A percentile compares a stretch with the other conserved stretches of the same genome.
phyloP scores from a whole-genome alignment of 2,797 vertebrate genomes.

The Gobio occitaniae region DNA sequence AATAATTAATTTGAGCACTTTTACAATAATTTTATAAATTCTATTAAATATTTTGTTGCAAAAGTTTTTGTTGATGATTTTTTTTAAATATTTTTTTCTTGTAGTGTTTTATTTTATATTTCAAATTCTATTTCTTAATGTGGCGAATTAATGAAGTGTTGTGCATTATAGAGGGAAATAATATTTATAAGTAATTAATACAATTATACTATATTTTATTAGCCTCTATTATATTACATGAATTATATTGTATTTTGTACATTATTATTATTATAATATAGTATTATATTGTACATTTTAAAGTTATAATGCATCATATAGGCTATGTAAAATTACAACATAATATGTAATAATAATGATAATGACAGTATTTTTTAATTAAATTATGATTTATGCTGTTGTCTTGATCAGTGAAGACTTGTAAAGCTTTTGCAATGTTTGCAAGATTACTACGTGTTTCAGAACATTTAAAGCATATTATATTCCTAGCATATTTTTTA shows the following conservation, averaged over 20 bases:
- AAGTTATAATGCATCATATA: neutral
- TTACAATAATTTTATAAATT: neutral
- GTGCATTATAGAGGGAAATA: neutral
- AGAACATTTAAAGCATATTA: neutral
- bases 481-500: neutral
- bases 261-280: too few species aligned
- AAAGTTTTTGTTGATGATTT: neutral
- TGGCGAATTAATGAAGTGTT: neutral
- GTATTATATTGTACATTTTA: neutral
- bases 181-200: neutral
- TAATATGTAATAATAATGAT: constrained; percentile 8
- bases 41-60: neutral
- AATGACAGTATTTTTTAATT: constrained; percentile 13
- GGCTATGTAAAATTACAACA: neutral
- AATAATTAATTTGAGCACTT: neutral
- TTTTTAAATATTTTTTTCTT: neutral
- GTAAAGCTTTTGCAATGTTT: neutral
- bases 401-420: neutral
- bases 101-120: neutral
- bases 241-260: too few species aligned
- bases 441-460: neutral
- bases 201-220: neutral
- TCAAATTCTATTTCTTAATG: neutral
- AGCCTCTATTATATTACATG: too few species aligned
- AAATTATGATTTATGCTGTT: constrained; percentile 1